Percentiles rank a stretch among this genome's conserved stretches.
Evolutionary conservation across 2,888 invertebrate genomes (phyloP).

Genomic region (Chloromyia formosa): DNA sequence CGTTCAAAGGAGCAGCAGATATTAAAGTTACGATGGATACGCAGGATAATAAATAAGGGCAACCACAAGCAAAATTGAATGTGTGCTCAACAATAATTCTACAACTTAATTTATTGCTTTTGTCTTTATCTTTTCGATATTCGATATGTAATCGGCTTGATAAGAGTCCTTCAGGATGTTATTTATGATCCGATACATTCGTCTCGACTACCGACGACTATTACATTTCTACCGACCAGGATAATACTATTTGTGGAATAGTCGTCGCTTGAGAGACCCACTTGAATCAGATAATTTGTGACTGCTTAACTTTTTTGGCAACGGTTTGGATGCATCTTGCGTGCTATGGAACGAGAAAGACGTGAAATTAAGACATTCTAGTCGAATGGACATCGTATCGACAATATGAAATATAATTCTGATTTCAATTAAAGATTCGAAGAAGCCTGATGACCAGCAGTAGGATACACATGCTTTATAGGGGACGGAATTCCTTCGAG

Average conservation of each 20-base stretch:
- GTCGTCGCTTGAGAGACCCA: not conserved
- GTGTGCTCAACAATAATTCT: slow-evolving; percentile 7
- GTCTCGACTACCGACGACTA: not conserved
- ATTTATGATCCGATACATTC: slow-evolving; percentile 1
- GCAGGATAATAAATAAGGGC: slow-evolving; percentile 3
- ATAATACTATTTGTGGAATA: not conserved
- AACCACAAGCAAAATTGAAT: not conserved
- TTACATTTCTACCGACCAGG: not conserved
- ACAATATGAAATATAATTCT: slow-evolving; percentile 1
- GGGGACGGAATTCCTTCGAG: not conserved
- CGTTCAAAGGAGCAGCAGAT: not conserved
- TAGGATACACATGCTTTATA: not conserved
- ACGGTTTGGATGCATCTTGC: not conserved
- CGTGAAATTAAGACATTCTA: not conserved
- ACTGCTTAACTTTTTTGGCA: not conserved
- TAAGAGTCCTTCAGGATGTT: slow-evolving; percentile 17
- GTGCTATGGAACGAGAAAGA: not conserved
- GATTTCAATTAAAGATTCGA: slow-evolving; percentile 6
- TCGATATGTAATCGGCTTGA: slow-evolving; percentile 10
- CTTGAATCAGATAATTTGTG: slow-evolving; percentile 10
- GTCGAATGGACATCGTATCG: not conserved
- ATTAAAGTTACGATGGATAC: not conserved
- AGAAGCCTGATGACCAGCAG: not conserved
- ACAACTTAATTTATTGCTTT: slow-evolving; percentile 16
- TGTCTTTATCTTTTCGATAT: slow-evolving; percentile 13